phyloP scores from a whole-genome alignment of 2,113 vertebrate species.

The Cryptotis parvus region DNA sequence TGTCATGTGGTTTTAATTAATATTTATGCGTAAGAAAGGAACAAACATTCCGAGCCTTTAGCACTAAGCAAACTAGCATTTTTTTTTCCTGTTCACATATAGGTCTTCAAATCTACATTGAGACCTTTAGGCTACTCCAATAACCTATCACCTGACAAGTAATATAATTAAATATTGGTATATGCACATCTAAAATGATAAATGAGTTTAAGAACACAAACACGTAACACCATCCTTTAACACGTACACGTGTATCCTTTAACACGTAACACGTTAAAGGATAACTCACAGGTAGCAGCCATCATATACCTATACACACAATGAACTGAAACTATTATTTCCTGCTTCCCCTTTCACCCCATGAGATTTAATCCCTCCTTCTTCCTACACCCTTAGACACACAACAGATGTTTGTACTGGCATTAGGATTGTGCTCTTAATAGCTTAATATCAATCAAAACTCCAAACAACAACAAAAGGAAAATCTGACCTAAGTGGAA shows the following conservation, averaged over 20 bases:
- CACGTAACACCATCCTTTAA: constrained; percentile 25
- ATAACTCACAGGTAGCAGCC: constrained; percentile 12
- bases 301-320: not conserved
- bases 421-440: not conserved
- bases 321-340: not conserved
- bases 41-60: not conserved
- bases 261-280: not conserved
- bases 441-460: not conserved
- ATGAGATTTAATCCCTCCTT: not conserved
- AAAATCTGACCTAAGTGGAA: not conserved
- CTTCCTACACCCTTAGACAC: not conserved
- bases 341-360: too few relatives aligned
- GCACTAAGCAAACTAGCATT: not conserved
- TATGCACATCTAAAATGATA: too few relatives aligned
- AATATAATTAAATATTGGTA: not conserved
- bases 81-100: not conserved
- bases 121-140: not conserved
- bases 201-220: too few relatives aligned
- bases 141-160: not conserved
- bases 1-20: constrained; percentile 29
- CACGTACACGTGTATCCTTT: too few relatives aligned
- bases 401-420: not conserved
- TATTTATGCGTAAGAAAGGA: constrained; percentile 27
- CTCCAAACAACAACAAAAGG: not conserved
- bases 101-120: constrained; percentile 19